phyloP scores from a whole-genome alignment of 2,888 invertebrate genomes.

The Epinotia bilunana region DNA sequence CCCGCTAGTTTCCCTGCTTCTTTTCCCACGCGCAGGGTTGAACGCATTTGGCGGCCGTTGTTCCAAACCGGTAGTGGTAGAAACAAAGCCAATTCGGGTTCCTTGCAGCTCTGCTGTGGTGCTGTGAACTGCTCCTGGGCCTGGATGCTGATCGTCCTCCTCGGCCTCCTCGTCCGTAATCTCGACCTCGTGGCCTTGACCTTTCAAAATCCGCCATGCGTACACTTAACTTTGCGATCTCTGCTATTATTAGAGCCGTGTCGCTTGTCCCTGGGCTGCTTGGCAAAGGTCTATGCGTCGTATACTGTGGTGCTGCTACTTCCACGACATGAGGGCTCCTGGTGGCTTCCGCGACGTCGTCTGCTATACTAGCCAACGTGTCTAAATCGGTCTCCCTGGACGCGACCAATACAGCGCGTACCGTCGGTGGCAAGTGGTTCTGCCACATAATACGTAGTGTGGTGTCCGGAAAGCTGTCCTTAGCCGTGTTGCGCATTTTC shows the following conservation, averaged over 20 bases:
- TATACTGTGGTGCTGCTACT: not conserved
- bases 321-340: not conserved
- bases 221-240: not conserved
- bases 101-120: not conserved
- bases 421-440: not conserved
- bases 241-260: not conserved
- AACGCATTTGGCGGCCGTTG: conserved; percentile 35
- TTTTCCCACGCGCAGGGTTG: conserved; percentile 46
- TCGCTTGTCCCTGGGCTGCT: not conserved
- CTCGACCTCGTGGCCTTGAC: not conserved
- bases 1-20: conserved; percentile 43
- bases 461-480: not conserved
- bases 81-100: conserved; percentile 45
- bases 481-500: not conserved
- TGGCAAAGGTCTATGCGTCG: not conserved
- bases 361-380: not conserved
- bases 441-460: not conserved
- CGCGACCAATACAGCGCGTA: not conserved
- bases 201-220: not conserved
- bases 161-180: not conserved
- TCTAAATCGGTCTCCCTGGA: conserved; percentile 1
- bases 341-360: not conserved
- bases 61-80: conserved; percentile 43
- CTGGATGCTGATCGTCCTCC: not conserved
- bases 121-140: not conserved